Percentiles rank a stretch among this genome's conserved stretches.
Evolutionary conservation across 2,113 vertebrate genomes (phyloP).

Genomic region (Protobothrops mucrosquamatus): DNA sequence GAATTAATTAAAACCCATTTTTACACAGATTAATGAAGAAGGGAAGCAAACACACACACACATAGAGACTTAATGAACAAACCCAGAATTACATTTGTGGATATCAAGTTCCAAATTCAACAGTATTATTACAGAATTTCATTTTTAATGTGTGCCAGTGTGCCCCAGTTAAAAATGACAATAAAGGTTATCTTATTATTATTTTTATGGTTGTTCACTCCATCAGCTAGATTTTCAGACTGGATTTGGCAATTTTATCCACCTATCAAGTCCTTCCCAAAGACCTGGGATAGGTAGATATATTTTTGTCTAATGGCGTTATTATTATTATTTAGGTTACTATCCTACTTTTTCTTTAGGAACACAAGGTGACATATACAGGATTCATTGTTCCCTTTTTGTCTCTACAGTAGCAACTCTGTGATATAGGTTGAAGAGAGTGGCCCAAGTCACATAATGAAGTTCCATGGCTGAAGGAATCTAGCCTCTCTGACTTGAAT

Average conservation of each 20-base stretch:
- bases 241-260: not conserved
- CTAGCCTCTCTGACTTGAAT: not conserved
- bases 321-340: not conserved
- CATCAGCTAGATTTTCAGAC: not conserved
- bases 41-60: not conserved
- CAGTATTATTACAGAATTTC: not conserved
- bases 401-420: not conserved
- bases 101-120: not conserved
- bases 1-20: not conserved
- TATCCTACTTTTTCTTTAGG: not conserved
- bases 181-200: no score
- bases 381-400: not conserved
- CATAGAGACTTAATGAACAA: not conserved
- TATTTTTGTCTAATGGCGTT: not conserved
- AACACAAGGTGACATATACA: not conserved
- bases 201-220: not conserved
- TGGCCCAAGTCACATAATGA: not conserved
- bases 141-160: no score
- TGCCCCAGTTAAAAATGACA: no score
- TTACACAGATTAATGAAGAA: not conserved
- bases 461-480: not conserved
- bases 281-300: not conserved
- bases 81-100: not conserved
- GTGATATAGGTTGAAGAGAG: not conserved
- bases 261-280: not conserved